These are phyloP conservation scores for Phylloscopus whistleri DNA, from an alignment of 2,113 vertebrate species.

Conservation along the genomic window DNA sequence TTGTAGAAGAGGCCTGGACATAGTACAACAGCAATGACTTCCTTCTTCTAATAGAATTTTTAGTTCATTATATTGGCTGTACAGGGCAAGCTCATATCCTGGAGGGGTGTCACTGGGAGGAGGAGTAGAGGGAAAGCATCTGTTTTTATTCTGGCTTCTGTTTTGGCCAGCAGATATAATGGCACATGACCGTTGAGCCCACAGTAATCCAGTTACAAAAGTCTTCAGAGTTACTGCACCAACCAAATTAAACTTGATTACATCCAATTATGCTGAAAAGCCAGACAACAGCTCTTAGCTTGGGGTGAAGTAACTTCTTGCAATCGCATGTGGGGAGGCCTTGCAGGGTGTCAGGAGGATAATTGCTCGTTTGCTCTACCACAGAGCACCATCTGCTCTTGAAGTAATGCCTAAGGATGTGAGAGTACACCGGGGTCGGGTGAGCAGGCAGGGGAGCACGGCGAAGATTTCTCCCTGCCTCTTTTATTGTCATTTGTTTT, in stretches of 20 bases:
- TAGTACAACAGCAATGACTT: conserved; percentile 42
- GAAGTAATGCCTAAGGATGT: conserved; percentile 37
- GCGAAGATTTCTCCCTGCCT: neutral
- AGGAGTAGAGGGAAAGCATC: conserved; percentile 34
- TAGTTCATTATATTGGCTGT: conserved; percentile 51
- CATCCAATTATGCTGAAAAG: conserved; percentile 76
- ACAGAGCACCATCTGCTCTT: conserved; percentile 64
- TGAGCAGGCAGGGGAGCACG: neutral
- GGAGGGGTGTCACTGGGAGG: conserved; percentile 46
- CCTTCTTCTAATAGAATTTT: conserved; percentile 62
- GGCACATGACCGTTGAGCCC: conserved; percentile 74
- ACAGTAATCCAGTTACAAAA: conserved; percentile 78
- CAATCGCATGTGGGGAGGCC: conserved; percentile 48
- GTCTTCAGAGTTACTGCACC: conserved; percentile 74
- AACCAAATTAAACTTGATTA: conserved; percentile 77
- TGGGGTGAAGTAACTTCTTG: conserved; percentile 70
- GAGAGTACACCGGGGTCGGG: neutral
- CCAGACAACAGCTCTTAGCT: conserved; percentile 77
- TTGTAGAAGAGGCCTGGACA: neutral
- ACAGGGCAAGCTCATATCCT: conserved; percentile 50
- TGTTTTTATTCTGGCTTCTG: conserved; percentile 79
- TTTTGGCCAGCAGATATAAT: conserved; percentile 74
- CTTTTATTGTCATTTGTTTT: neutral
- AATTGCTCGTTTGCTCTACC: conserved; percentile 59
- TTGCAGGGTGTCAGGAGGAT: conserved; percentile 67